Percentiles rank a stretch among this genome's conserved stretches.
Conservation (phyloP, 2,888 invertebrate species). For the Cephus pulcher region DNA sequence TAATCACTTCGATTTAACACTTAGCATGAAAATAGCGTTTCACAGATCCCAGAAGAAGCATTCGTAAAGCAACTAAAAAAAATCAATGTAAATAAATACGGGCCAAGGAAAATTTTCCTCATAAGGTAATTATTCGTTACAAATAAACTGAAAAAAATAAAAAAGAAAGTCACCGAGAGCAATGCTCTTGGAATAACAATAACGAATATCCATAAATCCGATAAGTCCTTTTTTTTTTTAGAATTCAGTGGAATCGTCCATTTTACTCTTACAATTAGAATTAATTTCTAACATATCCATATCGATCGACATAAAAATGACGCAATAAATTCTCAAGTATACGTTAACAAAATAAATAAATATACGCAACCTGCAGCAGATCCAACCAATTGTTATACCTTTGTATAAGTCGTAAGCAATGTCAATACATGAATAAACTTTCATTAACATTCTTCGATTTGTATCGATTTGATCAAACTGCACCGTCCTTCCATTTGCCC, state of each 20-base stretch:
- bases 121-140: not conserved
- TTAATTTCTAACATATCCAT: not conserved
- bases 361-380: not conserved
- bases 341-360: not conserved
- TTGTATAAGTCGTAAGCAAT: not conserved
- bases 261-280: not conserved
- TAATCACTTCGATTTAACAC: not conserved
- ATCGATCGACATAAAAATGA: not conserved
- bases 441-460: not conserved
- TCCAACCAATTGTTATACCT: not conserved
- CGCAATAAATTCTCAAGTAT: not conserved
- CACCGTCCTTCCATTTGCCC: no score
- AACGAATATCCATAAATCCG: not conserved
- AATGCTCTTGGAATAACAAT: not conserved
- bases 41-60: not conserved
- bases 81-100: not conserved
- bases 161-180: not conserved
- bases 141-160: not conserved
- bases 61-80: not conserved
- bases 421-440: not conserved
- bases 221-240: not conserved
- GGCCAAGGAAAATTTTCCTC: no score
- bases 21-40: not conserved
- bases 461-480: not conserved
- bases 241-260: not conserved